Conservation (phyloP, 1,140 invertebrate genomes). For the Venustaconcha ellipsiformis region DNA sequence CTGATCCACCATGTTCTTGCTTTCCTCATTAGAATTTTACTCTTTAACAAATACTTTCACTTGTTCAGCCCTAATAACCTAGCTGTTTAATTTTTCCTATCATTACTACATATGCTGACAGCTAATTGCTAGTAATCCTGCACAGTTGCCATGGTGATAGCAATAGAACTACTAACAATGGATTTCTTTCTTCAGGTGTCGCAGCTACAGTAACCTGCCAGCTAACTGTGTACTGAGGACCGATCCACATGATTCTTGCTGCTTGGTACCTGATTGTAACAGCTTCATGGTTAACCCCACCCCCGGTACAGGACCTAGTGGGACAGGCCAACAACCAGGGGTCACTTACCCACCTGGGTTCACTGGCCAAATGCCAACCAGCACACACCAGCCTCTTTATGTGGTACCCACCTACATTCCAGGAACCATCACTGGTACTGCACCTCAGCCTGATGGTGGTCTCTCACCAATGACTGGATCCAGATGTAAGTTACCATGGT, state of each 20-base stretch:
- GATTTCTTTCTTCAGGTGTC: conserved; percentile 37
- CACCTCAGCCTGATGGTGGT: too few species aligned
- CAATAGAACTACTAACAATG: background rate
- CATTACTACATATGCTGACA: too few species aligned
- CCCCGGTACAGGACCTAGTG: conserved; percentile 21
- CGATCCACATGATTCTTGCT: conserved; percentile 49
- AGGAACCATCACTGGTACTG: conserved; percentile 30
- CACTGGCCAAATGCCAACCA: background rate
- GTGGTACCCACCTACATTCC: conserved; percentile 18
- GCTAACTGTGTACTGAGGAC: conserved; percentile 40
- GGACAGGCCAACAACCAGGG: conserved; percentile 15
- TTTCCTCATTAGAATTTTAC: too few species aligned
- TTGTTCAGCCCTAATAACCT: too few species aligned
- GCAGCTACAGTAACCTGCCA: conserved; percentile 33
- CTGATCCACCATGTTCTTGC: too few species aligned
- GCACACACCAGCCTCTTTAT: conserved; percentile 7
- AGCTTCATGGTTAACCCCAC: conserved; percentile 18
- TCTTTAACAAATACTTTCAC: too few species aligned
- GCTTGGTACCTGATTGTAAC: conserved; percentile 50
- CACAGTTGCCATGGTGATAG: too few species aligned
- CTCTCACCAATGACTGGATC: too few species aligned
- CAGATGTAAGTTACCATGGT: too few species aligned
- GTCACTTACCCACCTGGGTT: conserved; percentile 6
- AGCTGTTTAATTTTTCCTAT: too few species aligned
- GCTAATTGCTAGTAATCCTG: too few species aligned